Evolutionary conservation across 2,888 invertebrate genomes (phyloP).

Genomic region (Eristalis arbustorum): DNA sequence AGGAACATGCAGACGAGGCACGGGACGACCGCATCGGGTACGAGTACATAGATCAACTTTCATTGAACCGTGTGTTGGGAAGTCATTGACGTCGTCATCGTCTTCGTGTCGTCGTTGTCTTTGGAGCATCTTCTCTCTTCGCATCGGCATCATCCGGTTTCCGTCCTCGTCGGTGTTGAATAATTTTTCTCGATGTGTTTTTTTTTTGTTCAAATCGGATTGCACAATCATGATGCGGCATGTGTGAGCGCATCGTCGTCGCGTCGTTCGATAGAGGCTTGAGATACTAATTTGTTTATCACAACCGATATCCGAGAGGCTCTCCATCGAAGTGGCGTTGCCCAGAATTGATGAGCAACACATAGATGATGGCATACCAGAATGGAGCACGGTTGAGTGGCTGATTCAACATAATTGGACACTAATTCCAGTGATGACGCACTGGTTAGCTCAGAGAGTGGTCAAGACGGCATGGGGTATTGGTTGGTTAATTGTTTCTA

Average conservation of each 20-base stretch:
- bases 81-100: conserved; percentile 63
- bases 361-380: conserved; percentile 15
- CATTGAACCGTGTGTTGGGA: conserved; percentile 49
- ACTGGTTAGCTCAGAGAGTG: neutral
- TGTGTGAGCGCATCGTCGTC: neutral
- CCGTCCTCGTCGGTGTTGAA: conserved; percentile 57
- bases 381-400: neutral
- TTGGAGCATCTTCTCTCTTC: conserved; percentile 28
- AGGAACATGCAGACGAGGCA: conserved; percentile 11
- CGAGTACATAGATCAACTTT: conserved; percentile 67
- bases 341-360: conserved; percentile 24
- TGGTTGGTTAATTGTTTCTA: neutral
- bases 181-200: conserved; percentile 29
- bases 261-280: neutral
- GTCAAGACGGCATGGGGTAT: neutral
- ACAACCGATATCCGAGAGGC: neutral
- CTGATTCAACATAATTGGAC: neutral
- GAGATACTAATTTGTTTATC: conserved; percentile 34
- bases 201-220: neutral
- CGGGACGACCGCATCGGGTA: conserved; percentile 1
- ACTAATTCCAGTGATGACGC: neutral
- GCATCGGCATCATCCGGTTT: conserved; percentile 53
- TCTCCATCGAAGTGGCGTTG: neutral
- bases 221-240: conserved; percentile 25
- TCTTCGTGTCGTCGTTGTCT: conserved; percentile 29